Conservation (phyloP, 2,888 invertebrate genomes). For the Epistrophe grossulariae region DNA sequence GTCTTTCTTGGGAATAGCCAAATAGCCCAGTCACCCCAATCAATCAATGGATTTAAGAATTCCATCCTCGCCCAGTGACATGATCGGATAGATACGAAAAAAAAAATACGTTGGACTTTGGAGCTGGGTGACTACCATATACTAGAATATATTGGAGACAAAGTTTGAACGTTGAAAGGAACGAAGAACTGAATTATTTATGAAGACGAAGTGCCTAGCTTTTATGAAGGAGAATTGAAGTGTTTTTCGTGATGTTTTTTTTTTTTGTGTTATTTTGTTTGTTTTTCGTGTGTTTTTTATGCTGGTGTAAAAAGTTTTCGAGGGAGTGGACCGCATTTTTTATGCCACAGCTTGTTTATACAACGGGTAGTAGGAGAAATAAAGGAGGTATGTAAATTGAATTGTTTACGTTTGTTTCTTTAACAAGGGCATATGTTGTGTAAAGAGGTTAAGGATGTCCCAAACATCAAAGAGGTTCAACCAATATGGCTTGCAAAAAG, state of each 20-base stretch:
- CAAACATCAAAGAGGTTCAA: slow-evolving; percentile 52
- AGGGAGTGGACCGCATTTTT: slow-evolving; percentile 53
- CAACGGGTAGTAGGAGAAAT: slow-evolving; percentile 9
- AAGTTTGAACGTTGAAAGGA: slow-evolving; percentile 35
- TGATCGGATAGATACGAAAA: slow-evolving; percentile 50
- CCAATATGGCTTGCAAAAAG: slow-evolving; percentile 25
- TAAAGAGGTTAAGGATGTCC: slow-evolving; percentile 52
- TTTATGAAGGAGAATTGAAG: slow-evolving; percentile 35
- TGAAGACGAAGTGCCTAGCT: slow-evolving; percentile 55
- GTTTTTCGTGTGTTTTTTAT: slow-evolving; percentile 1
- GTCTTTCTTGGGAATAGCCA: slow-evolving; percentile 34
- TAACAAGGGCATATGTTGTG: slow-evolving; percentile 43
- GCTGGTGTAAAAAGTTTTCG: slow-evolving; percentile 29
- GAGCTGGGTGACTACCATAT: background rate
- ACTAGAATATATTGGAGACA: background rate
- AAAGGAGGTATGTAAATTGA: slow-evolving; percentile 40
- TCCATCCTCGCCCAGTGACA: slow-evolving; percentile 48
- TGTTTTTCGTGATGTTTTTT: slow-evolving; percentile 16
- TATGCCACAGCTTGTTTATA: slow-evolving; percentile 42
- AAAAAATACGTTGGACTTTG: slow-evolving; percentile 37
- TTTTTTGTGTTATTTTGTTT: slow-evolving; percentile 30
- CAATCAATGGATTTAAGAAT: slow-evolving; percentile 68
- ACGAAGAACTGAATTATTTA: slow-evolving; percentile 64
- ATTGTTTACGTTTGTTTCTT: slow-evolving; percentile 49
- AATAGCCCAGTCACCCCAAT: slow-evolving; percentile 49